Conservation (phyloP, 2,797 vertebrate genomes). For the Glyptemys insculpta region DNA sequence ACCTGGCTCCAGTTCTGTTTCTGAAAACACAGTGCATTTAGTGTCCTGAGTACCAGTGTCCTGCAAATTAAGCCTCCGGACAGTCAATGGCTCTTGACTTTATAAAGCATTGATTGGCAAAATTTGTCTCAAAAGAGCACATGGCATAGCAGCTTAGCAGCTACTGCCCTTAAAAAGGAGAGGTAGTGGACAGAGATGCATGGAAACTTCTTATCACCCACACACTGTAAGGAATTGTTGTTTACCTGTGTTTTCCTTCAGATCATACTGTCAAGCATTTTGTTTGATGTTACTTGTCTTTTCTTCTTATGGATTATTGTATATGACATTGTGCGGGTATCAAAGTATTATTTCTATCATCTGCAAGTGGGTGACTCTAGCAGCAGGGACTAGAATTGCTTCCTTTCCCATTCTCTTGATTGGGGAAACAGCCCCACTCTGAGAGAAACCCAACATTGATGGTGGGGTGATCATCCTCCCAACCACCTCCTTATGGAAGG, state of each 20-base stretch:
- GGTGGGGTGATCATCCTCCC: neutral
- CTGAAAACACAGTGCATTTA: neutral
- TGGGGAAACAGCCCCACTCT: neutral
- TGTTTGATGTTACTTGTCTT: neutral
- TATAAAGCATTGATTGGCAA: neutral
- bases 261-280: neutral
- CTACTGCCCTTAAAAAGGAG: too few relatives aligned
- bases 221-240: neutral
- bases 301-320: neutral
- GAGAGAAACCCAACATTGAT: neutral
- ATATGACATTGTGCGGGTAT: fast-evolving
- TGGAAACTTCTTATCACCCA: neutral
- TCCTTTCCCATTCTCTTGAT: neutral
- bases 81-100: too few relatives aligned
- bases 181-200: neutral
- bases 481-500: neutral
- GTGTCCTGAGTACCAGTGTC: too few relatives aligned
- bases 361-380: neutral
- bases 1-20: neutral
- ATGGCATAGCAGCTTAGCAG: neutral
- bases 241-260: neutral
- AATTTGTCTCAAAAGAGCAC: neutral
- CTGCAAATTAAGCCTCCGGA: too few relatives aligned
- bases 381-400: too few relatives aligned
- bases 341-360: neutral